Base-by-base conservation (phyloP, 2,888 invertebrate genomes). In the Marasmarcha lunaedactyla region DNA sequence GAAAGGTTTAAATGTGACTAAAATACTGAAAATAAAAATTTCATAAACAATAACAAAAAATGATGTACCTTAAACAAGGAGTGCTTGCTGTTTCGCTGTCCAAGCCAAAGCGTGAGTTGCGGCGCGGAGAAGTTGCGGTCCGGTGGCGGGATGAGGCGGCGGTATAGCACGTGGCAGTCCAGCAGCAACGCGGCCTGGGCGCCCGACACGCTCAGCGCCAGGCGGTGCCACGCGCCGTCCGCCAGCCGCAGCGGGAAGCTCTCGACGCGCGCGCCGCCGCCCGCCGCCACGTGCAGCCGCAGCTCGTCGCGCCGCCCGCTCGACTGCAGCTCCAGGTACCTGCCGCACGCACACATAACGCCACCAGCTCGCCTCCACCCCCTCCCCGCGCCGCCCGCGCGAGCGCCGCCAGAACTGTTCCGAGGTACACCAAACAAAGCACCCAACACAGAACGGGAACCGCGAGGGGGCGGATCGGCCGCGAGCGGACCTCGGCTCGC, bases 291-390 rank as follows among this genome's bases (percentile, higher is more conserved):
- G 79, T 93, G 92, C 67, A 94, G 86, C 53, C 94, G 89, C 63
- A 94, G 89, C 79, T 95, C 94, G 74, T 94, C 91, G 61, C 90
- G 90, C 49, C 93, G 88, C 52, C 94, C 94, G 78, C 93, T 93
- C 67, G 94, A 94, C 85, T 95, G 94, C 78, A 95, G 87, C 86
- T 95, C 94, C 85, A 95, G 86, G 85, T 92, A 93, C 86, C 94
- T 92, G 84, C 59, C 68, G 64, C 62, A 54, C 58, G 52, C 58
- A 55, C 57, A 54, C 57, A 58, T 52, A n/a, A n/a, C 53, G 47
- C 48, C 49, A 42, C 54, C 49, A 40, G 50, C 52, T 42, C 51
- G 47, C 46, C 44, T 45, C 14, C 49, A 47, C 50, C 50, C 46
- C 49, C 47, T 47, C 50, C 47, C 56, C 44, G 56, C 54, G 57